Evolutionary conservation across 2,113 vertebrate species (phyloP).

Genomic region (Micromys minutus): DNA sequence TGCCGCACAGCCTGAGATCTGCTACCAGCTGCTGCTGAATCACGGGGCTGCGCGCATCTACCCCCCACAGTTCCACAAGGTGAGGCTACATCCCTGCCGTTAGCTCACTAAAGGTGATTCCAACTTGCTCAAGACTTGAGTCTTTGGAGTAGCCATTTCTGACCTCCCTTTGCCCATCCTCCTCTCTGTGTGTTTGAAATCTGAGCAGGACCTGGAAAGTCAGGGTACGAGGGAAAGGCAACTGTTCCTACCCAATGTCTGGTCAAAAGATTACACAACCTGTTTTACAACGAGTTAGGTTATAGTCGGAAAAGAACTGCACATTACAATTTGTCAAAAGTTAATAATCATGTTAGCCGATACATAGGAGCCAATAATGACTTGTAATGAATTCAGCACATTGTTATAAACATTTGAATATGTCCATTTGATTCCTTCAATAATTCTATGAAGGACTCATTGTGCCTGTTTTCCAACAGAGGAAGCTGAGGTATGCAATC

Average conservation of each 20-base stretch:
- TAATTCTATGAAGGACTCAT: neutral
- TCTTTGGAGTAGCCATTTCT: neutral
- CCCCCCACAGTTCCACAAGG: conserved; percentile 98
- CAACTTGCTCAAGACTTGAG: neutral
- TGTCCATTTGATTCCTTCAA: neutral
- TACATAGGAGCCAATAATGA: neutral
- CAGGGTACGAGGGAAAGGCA: neutral
- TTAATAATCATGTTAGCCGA: neutral
- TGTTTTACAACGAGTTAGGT: neutral
- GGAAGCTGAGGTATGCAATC: neutral
- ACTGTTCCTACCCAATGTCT: neutral
- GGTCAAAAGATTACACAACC: neutral
- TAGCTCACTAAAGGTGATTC: neutral
- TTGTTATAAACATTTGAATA: neutral
- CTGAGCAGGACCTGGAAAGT: neutral
- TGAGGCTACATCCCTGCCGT: conserved; percentile 60
- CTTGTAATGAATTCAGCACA: neutral
- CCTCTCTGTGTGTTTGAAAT: neutral
- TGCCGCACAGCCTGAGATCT: conserved; percentile 89
- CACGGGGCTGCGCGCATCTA: conserved; percentile 92
- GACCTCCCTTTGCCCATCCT: neutral
- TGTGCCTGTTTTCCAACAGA: neutral
- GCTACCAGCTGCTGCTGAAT: conserved; percentile 96
- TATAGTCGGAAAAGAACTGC: neutral
- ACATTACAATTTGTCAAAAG: neutral